Conservation (phyloP, 2,113 vertebrate genomes). For the Danionella cerebrum region DNA sequence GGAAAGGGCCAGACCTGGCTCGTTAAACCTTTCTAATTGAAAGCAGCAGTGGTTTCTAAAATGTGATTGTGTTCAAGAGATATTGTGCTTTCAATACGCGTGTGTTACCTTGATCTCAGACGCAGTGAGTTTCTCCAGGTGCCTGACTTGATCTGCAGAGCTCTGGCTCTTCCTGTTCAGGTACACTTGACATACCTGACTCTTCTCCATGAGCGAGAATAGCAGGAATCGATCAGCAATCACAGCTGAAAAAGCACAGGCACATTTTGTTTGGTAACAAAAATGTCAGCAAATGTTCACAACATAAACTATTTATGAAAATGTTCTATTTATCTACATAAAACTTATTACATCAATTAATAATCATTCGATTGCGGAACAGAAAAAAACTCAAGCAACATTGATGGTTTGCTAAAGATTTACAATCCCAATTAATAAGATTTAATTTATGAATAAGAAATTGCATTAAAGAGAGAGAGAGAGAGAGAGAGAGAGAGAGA, state of each 20-base stretch:
- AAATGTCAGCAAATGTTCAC: too few relatives aligned
- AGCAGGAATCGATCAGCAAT: constrained; percentile 83
- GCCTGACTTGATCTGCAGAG: constrained; percentile 67
- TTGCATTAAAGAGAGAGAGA: neutral
- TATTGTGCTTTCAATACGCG: neutral
- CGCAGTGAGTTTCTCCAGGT: constrained; percentile 78
- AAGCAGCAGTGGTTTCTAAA: constrained; percentile 4
- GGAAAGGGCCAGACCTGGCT: constrained; percentile 20
- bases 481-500: neutral
- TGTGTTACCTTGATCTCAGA: constrained; percentile 79
- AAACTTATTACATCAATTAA: too few relatives aligned
- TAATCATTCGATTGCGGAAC: too few relatives aligned
- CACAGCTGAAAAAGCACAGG: constrained; percentile 63
- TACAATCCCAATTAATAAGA: too few relatives aligned
- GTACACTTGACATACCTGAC: constrained; percentile 80
- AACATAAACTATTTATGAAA: too few relatives aligned
- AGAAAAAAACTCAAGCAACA: too few relatives aligned
- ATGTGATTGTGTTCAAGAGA: neutral
- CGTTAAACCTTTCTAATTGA: constrained; percentile 30
- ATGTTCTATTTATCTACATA: too few relatives aligned
- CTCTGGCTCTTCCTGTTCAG: constrained; percentile 73
- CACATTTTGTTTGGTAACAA: neutral
- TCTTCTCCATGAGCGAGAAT: constrained; percentile 83
- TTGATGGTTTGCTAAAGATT: too few relatives aligned
- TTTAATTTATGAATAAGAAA: neutral